These are phyloP conservation scores for Xanthorhoe designata DNA, from an alignment of 2,888 invertebrate genomes.

Conservation along the genomic window DNA sequence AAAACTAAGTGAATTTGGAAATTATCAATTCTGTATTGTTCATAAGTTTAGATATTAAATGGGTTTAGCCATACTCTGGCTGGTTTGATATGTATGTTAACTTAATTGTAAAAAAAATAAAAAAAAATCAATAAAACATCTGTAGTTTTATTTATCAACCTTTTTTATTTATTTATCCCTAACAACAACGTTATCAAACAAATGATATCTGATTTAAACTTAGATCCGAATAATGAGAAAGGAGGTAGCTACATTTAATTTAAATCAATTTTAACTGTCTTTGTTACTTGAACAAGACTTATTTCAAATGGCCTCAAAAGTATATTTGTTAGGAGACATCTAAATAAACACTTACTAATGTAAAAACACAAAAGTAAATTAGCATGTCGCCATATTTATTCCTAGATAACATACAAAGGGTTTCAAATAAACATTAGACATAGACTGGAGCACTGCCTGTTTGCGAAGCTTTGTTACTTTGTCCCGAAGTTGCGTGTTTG, in stretches of 20 bases:
- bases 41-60: slow-evolving; percentile 86
- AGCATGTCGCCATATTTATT: slow-evolving; percentile 23
- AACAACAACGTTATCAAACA: no score
- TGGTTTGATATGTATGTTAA: slow-evolving; percentile 86
- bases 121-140: slow-evolving; percentile 72
- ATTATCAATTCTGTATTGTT: slow-evolving; percentile 86
- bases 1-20: slow-evolving; percentile 84
- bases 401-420: slow-evolving; percentile 23
- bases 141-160: slow-evolving; percentile 73
- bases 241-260: no score
- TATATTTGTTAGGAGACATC: background rate
- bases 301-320: no score
- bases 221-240: no score
- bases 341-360: background rate
- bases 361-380: slow-evolving; percentile 21
- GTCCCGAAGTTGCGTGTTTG: slow-evolving; percentile 15
- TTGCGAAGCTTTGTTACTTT: slow-evolving; percentile 26
- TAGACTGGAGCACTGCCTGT: slow-evolving; percentile 6
- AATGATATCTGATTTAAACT: no score
- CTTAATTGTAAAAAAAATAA: slow-evolving; percentile 84
- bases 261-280: no score
- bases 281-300: no score
- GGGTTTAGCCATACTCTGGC: slow-evolving; percentile 86
- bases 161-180: no score
- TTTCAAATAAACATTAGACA: slow-evolving; percentile 25